Evolutionary conservation across 2,113 vertebrate genomes (phyloP), one percentile per base, ranked within the genome.

Genomic region (Charadrius vociferus): DNA sequence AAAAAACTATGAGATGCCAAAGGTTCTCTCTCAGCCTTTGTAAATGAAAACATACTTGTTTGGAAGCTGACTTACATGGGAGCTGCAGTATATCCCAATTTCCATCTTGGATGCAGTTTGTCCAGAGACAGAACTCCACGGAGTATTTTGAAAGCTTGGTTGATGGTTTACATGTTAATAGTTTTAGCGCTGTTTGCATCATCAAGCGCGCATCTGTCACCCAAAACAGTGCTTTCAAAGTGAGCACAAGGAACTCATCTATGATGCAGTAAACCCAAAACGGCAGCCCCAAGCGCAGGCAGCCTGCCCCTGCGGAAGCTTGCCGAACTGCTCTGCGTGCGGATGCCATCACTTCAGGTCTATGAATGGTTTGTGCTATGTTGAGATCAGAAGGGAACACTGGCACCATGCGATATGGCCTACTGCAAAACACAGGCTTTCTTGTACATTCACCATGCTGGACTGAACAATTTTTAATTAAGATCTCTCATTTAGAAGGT

Each of bases 61-160:
- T n/a, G 58, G 58, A 78, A 83, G n/a, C 22, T 70, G 53, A 43
- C 23, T 77, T 39, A 92, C 2, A 34, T 1, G 0, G 23, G 45
- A 86, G 21, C 9, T 78, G 53, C 0, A 0, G 26, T 56, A 52
- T 27, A 70, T 12, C n/a, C 15, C 0, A 2, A 89, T 34, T 87
- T 26, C 24, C 49, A 72, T 21, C 61, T 50, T 62, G 61, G 52
- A 79, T 85, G 32, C 19, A 75, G 61, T 68, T 41, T 70, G 32
- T 47, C 61, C 49, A 53, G 77, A 83, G 61, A 55, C 37, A 81
- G 82, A 94, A 81, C 45, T 89, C 20, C 26, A 32, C 23, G 39
- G 58, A 52, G 86, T 84, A 65, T 49, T 85, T n/a, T 65, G 75
- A 95, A 86, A 93, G 67, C 63, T 66, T 78, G 18, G 37, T 10